Percentiles rank a stretch among this genome's conserved stretches.
Evolutionary conservation across 2,113 vertebrate genomes (phyloP).

Genomic region (Phylloscopus trochiloides): DNA sequence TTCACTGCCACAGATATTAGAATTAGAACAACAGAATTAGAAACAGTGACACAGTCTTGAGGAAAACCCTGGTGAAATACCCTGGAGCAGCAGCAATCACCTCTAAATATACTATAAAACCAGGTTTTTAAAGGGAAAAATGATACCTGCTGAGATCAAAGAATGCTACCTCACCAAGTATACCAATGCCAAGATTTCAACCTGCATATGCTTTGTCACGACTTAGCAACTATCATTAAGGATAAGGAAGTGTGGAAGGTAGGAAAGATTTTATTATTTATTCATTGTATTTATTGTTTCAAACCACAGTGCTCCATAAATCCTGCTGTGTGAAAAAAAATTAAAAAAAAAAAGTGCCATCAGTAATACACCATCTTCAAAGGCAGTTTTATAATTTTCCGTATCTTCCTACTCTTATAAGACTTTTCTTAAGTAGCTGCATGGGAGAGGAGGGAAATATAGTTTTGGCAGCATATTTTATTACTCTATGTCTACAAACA

Average conservation of each 20-base stretch:
- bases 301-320: not conserved
- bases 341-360: not conserved
- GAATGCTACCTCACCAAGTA: not conserved
- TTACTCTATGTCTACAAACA: not conserved
- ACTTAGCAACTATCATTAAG: not conserved
- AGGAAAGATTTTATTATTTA: not conserved
- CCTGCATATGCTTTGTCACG: not conserved
- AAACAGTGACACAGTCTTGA: not conserved
- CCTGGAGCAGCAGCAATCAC: not conserved
- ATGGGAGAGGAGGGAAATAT: not conserved
- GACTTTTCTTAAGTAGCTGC: not conserved
- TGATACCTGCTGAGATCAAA: not conserved
- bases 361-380: not conserved
- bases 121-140: not conserved
- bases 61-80: not conserved
- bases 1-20: not conserved
- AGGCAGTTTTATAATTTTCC: not conserved
- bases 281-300: not conserved
- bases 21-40: not conserved
- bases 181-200: not conserved
- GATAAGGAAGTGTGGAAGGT: rapidly evolving
- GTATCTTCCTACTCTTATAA: not conserved
- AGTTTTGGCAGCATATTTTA: not conserved
- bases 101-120: not conserved
- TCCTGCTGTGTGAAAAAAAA: not conserved